Conservation (phyloP, 1,140 invertebrate species). For the Tribolium castaneum region DNA sequence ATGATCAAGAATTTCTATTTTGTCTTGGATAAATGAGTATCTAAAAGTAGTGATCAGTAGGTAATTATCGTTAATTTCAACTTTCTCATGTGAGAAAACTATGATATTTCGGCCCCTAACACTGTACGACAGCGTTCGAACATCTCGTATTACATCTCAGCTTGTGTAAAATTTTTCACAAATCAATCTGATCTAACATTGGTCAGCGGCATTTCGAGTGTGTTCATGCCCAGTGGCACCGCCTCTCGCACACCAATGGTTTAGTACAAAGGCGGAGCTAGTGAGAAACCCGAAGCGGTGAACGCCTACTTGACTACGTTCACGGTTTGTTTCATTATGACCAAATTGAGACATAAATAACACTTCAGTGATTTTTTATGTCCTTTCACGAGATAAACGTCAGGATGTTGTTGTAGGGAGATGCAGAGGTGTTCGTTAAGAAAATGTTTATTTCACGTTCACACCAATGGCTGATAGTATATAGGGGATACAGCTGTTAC, state of each 20-base stretch:
- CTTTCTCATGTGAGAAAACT: no score
- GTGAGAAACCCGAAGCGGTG: conserved; percentile 3
- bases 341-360: conserved; percentile 51
- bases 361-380: conserved; percentile 39
- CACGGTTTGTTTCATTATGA: conserved; percentile 43
- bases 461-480: conserved; percentile 4
- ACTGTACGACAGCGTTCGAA: not conserved
- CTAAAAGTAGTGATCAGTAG: no score
- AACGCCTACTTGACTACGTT: conserved; percentile 21
- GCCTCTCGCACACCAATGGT: conserved; percentile 45
- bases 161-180: conserved; percentile 30
- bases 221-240: conserved; percentile 48
- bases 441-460: conserved; percentile 22
- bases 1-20: no score
- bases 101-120: no score
- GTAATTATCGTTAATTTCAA: no score
- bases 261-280: conserved; percentile 44
- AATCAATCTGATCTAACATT: conserved; percentile 41
- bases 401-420: conserved; percentile 20
- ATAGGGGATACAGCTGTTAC: conserved; percentile 2
- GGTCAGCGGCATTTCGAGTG: conserved; percentile 27
- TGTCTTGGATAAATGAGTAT: no score
- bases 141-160: conserved; percentile 6
- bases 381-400: conserved; percentile 34
- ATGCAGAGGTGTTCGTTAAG: conserved; percentile 41